phyloP scores from a whole-genome alignment of 2,797 vertebrate genomes.

The Centropyge bicolor region DNA sequence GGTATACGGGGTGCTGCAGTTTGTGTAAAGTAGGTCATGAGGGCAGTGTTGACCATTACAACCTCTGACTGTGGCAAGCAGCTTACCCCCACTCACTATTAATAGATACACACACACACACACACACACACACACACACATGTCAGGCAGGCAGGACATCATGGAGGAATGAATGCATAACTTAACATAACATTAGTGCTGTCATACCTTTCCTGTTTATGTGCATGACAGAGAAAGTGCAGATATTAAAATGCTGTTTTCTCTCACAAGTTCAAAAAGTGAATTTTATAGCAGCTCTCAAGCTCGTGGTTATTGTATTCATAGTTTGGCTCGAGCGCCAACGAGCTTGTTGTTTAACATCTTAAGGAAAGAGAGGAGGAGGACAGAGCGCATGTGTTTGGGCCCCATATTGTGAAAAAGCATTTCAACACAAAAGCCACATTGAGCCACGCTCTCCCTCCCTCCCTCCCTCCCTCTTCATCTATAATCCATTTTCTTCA shows the following conservation, averaged over 20 bases:
- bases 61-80: constrained; percentile 61
- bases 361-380: not conserved
- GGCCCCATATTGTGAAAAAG: constrained; percentile 14
- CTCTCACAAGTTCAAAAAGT: too few species aligned
- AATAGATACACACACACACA: constrained; percentile 47
- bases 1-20: constrained; percentile 11
- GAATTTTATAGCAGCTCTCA: not conserved
- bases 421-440: constrained; percentile 46
- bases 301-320: not conserved
- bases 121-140: constrained; percentile 16
- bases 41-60: constrained; percentile 68
- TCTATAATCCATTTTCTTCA: constrained; percentile 62
- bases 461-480: not conserved
- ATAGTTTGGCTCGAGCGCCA: not conserved
- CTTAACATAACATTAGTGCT: constrained; percentile 12
- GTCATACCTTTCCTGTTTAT: constrained; percentile 3
- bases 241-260: not conserved
- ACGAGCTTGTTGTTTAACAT: not conserved
- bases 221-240: not conserved
- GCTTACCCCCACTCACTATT: constrained; percentile 64
- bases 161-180: constrained; percentile 7
- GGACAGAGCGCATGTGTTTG: not conserved
- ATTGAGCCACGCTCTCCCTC: not conserved
- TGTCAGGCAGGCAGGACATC: constrained; percentile 20
- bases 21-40: constrained; percentile 70